Base-by-base conservation (phyloP, 2,888 invertebrate genomes). In the Zygothrica quintamaculata region DNA sequence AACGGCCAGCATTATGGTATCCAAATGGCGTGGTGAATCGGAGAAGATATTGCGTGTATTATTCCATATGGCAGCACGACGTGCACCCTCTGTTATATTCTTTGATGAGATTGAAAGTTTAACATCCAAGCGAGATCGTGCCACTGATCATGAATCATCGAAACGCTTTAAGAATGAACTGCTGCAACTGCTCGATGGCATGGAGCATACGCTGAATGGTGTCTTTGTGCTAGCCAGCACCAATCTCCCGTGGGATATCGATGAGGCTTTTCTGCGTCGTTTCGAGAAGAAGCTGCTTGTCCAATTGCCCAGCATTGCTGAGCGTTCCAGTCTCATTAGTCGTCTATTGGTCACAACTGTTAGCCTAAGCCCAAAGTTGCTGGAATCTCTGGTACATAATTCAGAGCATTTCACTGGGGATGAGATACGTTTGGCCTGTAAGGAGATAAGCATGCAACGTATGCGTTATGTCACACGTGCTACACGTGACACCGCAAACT, bases 21-120 rank as follows among this genome's bases (percentile, higher is more conserved):
- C 96, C 85, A 99, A 99, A 91, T 98, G 98, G 98, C 92, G 98
- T 25, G 98, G 98, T 0, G 98, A 99, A 79, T 98, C 98, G 0
- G 98, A 98, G 92, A 98, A 98, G 91, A 94, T 97, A 77, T 93
- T 98, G 37, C 94, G 96, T 0, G 94, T 97, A 0, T 92, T 98
- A 39, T 98, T 98, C 90, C 96, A 98, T 76, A 92, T 97, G 91
- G 98, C 98, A 0, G 93, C 94, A 31, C 93, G 94, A 88, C 95
- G 96, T 88, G 94, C 97, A 0, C 98, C 98, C 0, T 95, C 97
- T 0, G 95, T 97, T 7, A 96, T 98, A 80, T 98, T 98, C 90
- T 93, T 98, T 44, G 98, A 98, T 88, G 98, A 98, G 91, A 93
- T 98, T 58, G 98, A 98, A 88, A 95, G 97, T 9, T 90, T 98